Evolutionary conservation across 2,888 invertebrate species (phyloP), one percentile per base, ranked within the genome.

Genomic region (Leptogaster cylindrica): DNA sequence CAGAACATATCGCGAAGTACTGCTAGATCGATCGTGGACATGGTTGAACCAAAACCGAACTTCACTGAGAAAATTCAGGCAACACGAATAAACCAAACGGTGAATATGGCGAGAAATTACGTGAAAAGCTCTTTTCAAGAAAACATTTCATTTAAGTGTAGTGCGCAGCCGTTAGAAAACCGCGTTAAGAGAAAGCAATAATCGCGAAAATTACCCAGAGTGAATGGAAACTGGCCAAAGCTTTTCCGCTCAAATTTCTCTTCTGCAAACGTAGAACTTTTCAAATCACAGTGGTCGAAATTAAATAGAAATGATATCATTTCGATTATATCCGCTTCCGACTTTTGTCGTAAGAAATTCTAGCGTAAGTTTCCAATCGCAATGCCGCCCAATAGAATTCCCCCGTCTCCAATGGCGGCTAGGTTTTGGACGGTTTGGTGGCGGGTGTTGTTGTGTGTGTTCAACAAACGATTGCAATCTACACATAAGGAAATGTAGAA

Each of bases 281-380:
- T n/a, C n/a, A 41, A 41, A 41, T 55, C 36, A 20, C 23, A 55
- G 55, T 55, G n/a, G 36, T 23, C 25, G 16, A 33, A 36, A 55
- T 10, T 55, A 55, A 52, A 55, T 39, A 55, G 55, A 55, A 55
- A 55, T 55, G 55, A 55, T 55, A 55, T 55, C 55, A 55, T 23
- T 55, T 6, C 39, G 14, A 55, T 39, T 55, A 36, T 39, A 55
- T 55, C 55, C 55, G 55, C 31, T 55, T 55, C 55, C 55, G 55
- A 55, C 23, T 55, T 25, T 33, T 12, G 12, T 36, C 25, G 25
- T 46, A 25, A 25, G 25, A 46, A 46, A 46, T 46, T n/a, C n/a
- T n/a, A n/a, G n/a, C n/a, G n/a, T n/a, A n/a, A n/a, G n/a, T n/a
- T n/a, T n/a, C n/a, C n/a, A n/a, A n/a, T n/a, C n/a, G n/a, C n/a